phyloP scores from a whole-genome alignment of 2,113 vertebrate genomes.

The Phalacrocorax aristotelis region DNA sequence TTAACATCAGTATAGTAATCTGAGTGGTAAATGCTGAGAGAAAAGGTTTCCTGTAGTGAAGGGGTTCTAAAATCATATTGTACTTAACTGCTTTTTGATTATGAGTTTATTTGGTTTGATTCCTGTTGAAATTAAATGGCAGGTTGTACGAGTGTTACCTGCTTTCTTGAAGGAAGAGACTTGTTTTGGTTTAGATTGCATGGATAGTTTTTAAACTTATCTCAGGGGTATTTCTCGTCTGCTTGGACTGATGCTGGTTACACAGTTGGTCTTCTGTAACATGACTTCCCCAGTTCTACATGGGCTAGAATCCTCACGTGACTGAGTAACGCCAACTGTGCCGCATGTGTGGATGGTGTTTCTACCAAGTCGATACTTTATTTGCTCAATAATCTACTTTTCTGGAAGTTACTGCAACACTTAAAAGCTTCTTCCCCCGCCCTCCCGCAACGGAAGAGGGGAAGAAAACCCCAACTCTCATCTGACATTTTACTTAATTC shows the following conservation, averaged over 20 bases:
- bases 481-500: background rate
- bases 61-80: background rate
- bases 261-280: background rate
- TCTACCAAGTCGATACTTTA: background rate
- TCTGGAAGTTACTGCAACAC: background rate
- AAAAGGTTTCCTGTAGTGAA: background rate
- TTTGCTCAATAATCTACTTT: background rate
- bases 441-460: fast-evolving
- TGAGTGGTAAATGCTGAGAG: background rate
- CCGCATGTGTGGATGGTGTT: background rate
- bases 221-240: background rate
- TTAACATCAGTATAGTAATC: background rate
- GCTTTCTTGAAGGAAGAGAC: background rate
- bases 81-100: no score
- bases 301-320: background rate
- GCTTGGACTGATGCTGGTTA: background rate
- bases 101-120: background rate
- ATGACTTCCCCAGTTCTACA: background rate
- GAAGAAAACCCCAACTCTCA: background rate
- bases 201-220: background rate
- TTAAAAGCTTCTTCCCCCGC: background rate
- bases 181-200: background rate
- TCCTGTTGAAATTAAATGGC: background rate
- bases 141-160: fast-evolving
- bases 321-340: background rate